Percentiles rank a stretch among this genome's conserved stretches.
Conservation (phyloP, 2,113 vertebrate species). For the Zonotrichia leucophrys region DNA sequence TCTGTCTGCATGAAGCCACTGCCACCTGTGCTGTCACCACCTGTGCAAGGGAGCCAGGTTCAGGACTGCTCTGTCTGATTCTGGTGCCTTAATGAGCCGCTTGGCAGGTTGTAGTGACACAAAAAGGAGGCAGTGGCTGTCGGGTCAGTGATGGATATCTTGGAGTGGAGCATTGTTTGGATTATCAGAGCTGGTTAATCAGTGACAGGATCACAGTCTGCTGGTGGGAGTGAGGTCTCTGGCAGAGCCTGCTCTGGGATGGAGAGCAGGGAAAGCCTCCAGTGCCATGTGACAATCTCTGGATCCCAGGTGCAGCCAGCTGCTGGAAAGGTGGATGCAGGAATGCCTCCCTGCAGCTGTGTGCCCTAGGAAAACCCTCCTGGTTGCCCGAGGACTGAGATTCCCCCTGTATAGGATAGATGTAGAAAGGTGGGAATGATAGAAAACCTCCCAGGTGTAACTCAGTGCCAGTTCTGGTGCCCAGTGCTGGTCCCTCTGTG, state of each 20-base stretch:
- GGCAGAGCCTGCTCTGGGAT: neutral
- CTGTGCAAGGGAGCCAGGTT: neutral
- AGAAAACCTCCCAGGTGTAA: neutral
- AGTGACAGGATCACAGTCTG: neutral
- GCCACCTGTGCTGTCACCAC: neutral
- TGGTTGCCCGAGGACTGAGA: neutral
- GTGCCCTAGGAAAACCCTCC: neutral
- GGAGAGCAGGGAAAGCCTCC: neutral
- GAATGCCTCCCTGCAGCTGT: accelerated
- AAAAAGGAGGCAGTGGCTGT: neutral
- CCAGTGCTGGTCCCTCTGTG: too few relatives aligned
- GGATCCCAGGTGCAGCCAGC: neutral
- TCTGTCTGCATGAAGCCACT: neutral
- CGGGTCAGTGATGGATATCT: neutral
- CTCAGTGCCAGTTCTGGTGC: neutral
- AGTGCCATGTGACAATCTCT: neutral
- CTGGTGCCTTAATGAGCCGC: neutral
- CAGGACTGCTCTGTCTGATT: neutral
- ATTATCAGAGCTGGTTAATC: slow-evolving; percentile 5
- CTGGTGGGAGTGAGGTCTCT: neutral
- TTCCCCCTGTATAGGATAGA: accelerated
- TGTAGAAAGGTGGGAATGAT: neutral
- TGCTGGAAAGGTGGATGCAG: neutral
- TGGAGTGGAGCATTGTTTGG: neutral
- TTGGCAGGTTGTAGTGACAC: neutral